Percentiles rank a stretch among this genome's conserved stretches.
These are phyloP conservation scores for Thecocarcelia acutangulata DNA, from an alignment of 2,888 invertebrate species.

Conservation along the genomic window DNA sequence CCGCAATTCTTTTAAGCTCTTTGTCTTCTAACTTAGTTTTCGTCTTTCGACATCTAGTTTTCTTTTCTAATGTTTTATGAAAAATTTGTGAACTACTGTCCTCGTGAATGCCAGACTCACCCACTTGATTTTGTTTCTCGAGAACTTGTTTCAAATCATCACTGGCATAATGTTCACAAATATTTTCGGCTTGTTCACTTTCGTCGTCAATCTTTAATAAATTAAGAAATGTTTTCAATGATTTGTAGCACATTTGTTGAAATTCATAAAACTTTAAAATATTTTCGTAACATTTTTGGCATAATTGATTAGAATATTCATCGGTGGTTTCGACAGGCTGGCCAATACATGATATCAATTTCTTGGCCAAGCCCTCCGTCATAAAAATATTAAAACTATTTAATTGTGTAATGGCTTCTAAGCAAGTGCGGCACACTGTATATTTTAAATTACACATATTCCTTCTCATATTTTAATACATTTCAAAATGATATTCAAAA, in stretches of 20 bases:
- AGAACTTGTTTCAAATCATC: too few relatives aligned
- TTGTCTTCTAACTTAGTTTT: too few relatives aligned
- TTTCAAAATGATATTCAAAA: neutral
- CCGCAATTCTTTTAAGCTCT: neutral
- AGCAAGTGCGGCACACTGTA: slow-evolving; percentile 39
- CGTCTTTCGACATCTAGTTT: neutral
- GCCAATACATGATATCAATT: slow-evolving; percentile 73
- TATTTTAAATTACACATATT: slow-evolving; percentile 34
- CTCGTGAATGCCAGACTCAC: too few relatives aligned
- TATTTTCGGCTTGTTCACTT: too few relatives aligned
- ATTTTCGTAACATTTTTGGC: slow-evolving; percentile 65
- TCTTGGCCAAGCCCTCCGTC: slow-evolving; percentile 71
- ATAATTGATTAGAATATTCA: slow-evolving; percentile 69
- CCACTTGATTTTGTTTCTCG: too few relatives aligned
- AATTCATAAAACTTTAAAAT: slow-evolving; percentile 69
- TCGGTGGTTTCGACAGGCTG: slow-evolving; percentile 69
- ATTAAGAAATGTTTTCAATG: slow-evolving; percentile 52
- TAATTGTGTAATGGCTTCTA: slow-evolving; percentile 4
- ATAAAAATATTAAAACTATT: slow-evolving; percentile 46
- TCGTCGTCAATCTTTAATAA: neutral
- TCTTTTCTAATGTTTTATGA: neutral
- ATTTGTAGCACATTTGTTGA: slow-evolving; percentile 69
- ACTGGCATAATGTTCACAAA: too few relatives aligned
- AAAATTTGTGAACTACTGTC: neutral
- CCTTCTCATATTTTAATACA: neutral